Conservation (phyloP, 2,113 vertebrate species). For the Tautogolabrus adspersus region DNA sequence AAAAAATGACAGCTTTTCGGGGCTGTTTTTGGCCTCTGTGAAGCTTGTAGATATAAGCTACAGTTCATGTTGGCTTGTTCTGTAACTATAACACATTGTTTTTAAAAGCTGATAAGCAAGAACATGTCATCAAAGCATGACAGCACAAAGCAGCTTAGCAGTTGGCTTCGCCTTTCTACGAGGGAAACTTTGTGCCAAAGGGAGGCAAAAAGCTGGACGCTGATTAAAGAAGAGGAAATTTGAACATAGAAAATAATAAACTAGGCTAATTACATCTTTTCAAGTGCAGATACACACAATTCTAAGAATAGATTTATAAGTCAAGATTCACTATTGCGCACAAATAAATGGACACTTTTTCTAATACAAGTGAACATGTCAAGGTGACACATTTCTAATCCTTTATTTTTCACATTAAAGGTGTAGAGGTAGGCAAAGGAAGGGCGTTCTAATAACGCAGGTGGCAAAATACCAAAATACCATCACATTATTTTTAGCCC, state of each 20-base stretch:
- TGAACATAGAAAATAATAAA: background rate
- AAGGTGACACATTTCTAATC: constrained; percentile 40
- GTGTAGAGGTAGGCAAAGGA: constrained; percentile 42
- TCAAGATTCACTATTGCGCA: background rate
- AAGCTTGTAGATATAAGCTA: background rate
- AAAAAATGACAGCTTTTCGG: background rate
- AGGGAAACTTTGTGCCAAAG: constrained; percentile 1
- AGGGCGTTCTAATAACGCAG: constrained; percentile 72
- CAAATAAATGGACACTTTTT: background rate
- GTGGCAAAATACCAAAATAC: constrained; percentile 81
- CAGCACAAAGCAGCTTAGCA: background rate
- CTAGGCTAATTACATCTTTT: background rate
- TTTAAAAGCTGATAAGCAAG: background rate
- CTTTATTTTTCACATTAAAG: constrained; percentile 49
- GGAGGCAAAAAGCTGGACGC: background rate
- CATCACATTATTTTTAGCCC: constrained; percentile 75
- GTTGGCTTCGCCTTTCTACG: background rate
- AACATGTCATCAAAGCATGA: background rate
- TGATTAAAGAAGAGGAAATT: background rate
- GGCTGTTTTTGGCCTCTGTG: background rate
- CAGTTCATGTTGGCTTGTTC: background rate
- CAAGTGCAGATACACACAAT: background rate
- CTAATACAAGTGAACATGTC: constrained; percentile 22
- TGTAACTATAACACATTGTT: background rate
- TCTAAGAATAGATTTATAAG: background rate